Percentiles rank a stretch among this genome's conserved stretches.
Evolutionary conservation across 2,888 invertebrate genomes (phyloP).

Genomic region (Megamerina dolium): DNA sequence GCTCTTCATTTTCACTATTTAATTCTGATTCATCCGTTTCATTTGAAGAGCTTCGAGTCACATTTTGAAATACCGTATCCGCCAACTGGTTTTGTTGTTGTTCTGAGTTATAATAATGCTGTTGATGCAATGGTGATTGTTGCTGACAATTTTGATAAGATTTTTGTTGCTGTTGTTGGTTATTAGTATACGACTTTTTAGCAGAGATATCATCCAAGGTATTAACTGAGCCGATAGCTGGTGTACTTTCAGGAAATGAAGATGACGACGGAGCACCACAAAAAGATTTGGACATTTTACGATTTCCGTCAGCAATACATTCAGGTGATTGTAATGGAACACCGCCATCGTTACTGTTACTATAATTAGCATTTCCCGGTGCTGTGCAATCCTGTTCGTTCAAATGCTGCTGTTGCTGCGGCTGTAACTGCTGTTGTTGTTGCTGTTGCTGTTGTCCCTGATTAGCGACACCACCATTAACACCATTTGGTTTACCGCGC

Average conservation of each 20-base stretch:
- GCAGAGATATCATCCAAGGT: conserved; percentile 24
- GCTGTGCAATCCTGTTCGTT: conserved; percentile 26
- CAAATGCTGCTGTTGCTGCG: too few species aligned
- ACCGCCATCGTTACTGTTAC: conserved; percentile 26
- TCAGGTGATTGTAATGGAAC: conserved; percentile 21
- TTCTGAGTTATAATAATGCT: conserved; percentile 11
- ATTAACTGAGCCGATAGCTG: conserved; percentile 31
- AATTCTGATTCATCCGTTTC: conserved; percentile 51
- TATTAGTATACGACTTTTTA: conserved; percentile 14
- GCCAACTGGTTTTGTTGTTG: conserved; percentile 18
- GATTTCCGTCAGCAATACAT: conserved; percentile 18
- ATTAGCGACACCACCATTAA: conserved; percentile 21
- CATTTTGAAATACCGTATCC: conserved; percentile 40
- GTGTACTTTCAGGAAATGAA: conserved; percentile 19
- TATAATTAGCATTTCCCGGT: conserved; percentile 45
- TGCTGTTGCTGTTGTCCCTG: conserved; percentile 19
- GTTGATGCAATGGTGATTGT: conserved; percentile 19
- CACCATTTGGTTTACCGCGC: conserved; percentile 64
- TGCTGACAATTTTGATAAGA: conserved; percentile 17
- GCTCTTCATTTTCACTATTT: conserved; percentile 90
- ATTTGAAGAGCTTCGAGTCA: conserved; percentile 73
- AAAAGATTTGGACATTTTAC: conserved; percentile 28
- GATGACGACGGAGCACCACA: conserved; percentile 32
- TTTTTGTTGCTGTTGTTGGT: conserved; percentile 14
- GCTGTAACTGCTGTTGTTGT: conserved; percentile 16